These are phyloP conservation scores for Drosophila littoralis DNA, from an alignment of 1,140 invertebrate genomes.

Conservation along the genomic window DNA sequence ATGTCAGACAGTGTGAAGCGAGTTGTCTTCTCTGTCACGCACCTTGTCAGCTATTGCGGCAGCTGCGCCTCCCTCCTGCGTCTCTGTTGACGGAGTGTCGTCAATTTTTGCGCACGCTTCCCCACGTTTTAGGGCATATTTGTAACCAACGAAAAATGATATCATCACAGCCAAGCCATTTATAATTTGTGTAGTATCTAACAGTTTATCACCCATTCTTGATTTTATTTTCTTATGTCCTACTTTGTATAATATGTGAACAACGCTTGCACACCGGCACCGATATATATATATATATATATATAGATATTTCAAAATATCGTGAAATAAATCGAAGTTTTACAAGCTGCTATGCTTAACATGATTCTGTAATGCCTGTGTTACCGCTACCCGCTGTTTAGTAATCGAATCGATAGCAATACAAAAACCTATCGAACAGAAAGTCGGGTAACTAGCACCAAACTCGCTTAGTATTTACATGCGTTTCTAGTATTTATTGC, in stretches of 20 bases:
- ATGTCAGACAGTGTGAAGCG: background rate
- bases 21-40: background rate
- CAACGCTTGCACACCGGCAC: constrained; percentile 21
- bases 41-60: constrained; percentile 59
- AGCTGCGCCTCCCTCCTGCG: constrained; percentile 21
- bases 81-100: constrained; percentile 25
- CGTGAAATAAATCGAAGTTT: constrained; percentile 15
- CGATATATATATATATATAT: constrained; percentile 11
- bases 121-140: constrained; percentile 74
- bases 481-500: constrained; percentile 2
- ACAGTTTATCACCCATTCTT: constrained; percentile 75
- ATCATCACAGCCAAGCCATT: constrained; percentile 82
- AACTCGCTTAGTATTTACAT: background rate
- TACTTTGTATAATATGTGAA: constrained; percentile 14
- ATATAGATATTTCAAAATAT: constrained; percentile 20
- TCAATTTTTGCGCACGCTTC: constrained; percentile 57
- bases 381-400: background rate
- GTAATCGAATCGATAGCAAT: background rate
- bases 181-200: constrained; percentile 79
- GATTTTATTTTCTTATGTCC: constrained; percentile 9
- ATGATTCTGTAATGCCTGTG: background rate
- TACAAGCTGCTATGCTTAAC: background rate
- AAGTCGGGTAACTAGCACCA: background rate
- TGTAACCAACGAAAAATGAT: constrained; percentile 83
- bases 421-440: background rate